phyloP scores from a whole-genome alignment of 2,888 invertebrate genomes.

The Synergus itoensis region DNA sequence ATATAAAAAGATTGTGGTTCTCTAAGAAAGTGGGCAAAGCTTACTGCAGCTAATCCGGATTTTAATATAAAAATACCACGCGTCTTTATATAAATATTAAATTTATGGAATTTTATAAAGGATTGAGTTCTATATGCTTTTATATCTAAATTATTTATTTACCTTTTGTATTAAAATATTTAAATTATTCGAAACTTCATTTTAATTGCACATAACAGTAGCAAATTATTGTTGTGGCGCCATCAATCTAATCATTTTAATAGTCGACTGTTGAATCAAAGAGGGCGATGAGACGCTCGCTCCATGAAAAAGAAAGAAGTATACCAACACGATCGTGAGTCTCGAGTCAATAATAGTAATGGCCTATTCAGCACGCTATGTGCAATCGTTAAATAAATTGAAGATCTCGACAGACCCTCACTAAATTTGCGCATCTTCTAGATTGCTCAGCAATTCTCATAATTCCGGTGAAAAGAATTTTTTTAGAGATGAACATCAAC shows the following conservation, averaged over 20 bases:
- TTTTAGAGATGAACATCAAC: not conserved
- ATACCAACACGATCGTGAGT: constrained; percentile 40
- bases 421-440: constrained; percentile 8
- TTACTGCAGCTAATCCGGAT: not conserved
- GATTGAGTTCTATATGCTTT: no score
- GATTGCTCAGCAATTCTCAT: constrained; percentile 12
- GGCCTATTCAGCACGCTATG: constrained; percentile 51
- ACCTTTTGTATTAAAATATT: not conserved
- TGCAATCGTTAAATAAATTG: constrained; percentile 48
- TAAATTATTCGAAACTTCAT: not conserved
- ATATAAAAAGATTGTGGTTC: not conserved
- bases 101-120: no score
- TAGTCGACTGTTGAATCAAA: constrained; percentile 51
- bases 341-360: constrained; percentile 54
- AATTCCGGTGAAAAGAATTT: not conserved
- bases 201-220: not conserved
- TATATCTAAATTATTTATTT: not conserved
- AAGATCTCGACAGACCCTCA: constrained; percentile 46
- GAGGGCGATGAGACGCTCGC: constrained; percentile 15
- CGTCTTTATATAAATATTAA: not conserved
- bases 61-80: not conserved
- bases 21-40: not conserved
- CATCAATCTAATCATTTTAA: constrained; percentile 63
- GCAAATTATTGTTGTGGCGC: constrained; percentile 41
- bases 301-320: constrained; percentile 45